Evolutionary conservation across 2,113 vertebrate species (phyloP).

Genomic region (Aegypius monachus): DNA sequence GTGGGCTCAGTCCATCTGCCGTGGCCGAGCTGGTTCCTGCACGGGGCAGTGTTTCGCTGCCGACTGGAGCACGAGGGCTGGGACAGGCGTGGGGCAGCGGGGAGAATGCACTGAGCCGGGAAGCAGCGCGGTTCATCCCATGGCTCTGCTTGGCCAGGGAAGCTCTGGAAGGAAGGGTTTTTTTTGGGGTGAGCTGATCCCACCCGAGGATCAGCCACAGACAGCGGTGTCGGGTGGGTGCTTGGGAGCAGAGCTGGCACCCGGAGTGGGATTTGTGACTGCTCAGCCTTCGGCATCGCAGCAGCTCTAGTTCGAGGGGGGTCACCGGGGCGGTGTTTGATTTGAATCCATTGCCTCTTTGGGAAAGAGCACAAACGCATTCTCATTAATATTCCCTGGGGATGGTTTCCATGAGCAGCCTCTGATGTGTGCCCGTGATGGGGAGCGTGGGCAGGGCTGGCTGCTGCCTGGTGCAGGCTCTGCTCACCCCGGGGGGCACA

Average conservation of each 20-base stretch:
- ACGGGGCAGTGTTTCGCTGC: neutral
- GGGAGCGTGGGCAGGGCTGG: neutral
- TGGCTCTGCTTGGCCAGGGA: neutral
- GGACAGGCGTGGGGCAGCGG: neutral
- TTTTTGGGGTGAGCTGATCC: neutral
- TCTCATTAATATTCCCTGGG: neutral
- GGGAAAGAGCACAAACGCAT: neutral
- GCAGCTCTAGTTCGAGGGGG: neutral
- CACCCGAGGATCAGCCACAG: neutral
- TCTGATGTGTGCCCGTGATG: neutral
- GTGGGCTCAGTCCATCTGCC: neutral
- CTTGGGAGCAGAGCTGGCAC: neutral
- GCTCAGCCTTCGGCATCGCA: accelerated
- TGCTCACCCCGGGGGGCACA: neutral
- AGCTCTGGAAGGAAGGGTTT: neutral
- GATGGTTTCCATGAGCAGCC: neutral
- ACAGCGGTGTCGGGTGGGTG: accelerated
- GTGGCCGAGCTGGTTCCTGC: neutral
- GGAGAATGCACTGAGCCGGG: neutral
- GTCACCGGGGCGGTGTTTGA: neutral
- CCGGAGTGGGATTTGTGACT: neutral
- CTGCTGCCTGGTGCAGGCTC: neutral
- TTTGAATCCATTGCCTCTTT: neutral
- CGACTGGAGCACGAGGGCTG: neutral
- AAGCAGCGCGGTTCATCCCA: accelerated